Base-by-base conservation (phyloP, 2,113 vertebrate genomes). In the Dicerorhinus sumatrensis region DNA sequence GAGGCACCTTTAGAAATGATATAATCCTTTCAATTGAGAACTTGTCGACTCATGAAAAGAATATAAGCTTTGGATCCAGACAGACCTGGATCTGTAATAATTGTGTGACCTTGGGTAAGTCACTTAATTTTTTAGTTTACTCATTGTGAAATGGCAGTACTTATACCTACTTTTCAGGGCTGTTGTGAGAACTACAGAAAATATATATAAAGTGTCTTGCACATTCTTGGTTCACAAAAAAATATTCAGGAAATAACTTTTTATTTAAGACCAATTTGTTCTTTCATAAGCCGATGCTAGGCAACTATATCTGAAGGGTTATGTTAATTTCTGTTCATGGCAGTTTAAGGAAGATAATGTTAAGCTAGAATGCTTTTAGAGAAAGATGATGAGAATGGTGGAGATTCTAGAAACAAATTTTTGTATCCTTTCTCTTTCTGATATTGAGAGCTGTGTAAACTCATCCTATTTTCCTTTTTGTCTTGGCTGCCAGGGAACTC, bases 1-100 rank as follows among this genome's bases (percentile, higher is more conserved):
- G n/a, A 93, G 82, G 60, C 58, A 95, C 73, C 96, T 96, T 96
- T 65, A 92, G 88, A 95, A 84, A 95, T 42, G 25, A 84, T 39
- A 89, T 23, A 36, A 60, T 80, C 18, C n/a, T 89, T 83, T 89
- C 25, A 0, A 8, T 60, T 77, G 46, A 90, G 81, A 92, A n/a
- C 69, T 92, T 25, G 16, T 79, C 83, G 62, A 82, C 60, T 48
- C 77, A 83, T 82, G 77, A 87, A 82, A 69, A 75, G 33, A 54
- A 91, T 70, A n/a, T 20, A 93, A 89, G 39, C 56, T 92, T 94
- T 89, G 10, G 13, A 31, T 95, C 1, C 73, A 92, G n/a, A 58
- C 20, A 89, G 54, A 93, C 33, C 2, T 83, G 20, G 12, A n/a
- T 80, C 62, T 88, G 31, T 63, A 81, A 72, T 85, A 69, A 90